Base-by-base conservation (phyloP, 2,888 invertebrate genomes). In the Dryomyza anilis region DNA sequence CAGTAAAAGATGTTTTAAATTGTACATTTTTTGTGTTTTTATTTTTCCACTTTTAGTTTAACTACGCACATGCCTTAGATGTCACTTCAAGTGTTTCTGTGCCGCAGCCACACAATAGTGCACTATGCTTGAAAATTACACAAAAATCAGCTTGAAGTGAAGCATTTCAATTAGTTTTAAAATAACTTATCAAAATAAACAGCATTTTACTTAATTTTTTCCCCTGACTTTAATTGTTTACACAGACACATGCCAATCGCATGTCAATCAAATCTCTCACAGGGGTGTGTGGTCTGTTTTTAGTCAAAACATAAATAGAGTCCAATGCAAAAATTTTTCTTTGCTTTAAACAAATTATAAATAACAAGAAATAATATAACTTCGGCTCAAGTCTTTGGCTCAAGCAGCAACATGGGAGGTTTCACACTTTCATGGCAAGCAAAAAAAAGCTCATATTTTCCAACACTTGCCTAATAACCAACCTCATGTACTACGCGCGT, bases 241-340 rank as follows among this genome's bases (percentile, higher is more conserved):
- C 72, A 77, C 70, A 76, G 73, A 78, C 75, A 77, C 75, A 77
- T 78, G 78, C 80, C 78, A 79, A 79, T 79, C 79, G 80, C 73
- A 74, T 79, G 78, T 80, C 78, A 79, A 80, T 80, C 78, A 79
- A 72, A 48, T 14, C 16, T 12, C 36, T 23, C 10, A 19, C n/a
- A 10, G 27, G 39, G 6, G 21, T n/a, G 33, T 7, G 7, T 39
- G 50, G 50, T 70, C 69, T 67, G 70, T 69, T 70, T 69, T 67
- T 66, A 69, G 67, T 70, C 66, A 60, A 66, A 63, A 16, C 16
- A 16, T 6, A n/a, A 16, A 43, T 6, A 43, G n/a, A n/a, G n/a
- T n/a, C n/a, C n/a, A n/a, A 43, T n/a, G 43, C 43, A 19, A 19
- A 43, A 19, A 6, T 43, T n/a, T 4, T 43, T n/a, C 16, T 16